Conservation (phyloP, 2,888 invertebrate genomes). For the Apamea epomidion region DNA sequence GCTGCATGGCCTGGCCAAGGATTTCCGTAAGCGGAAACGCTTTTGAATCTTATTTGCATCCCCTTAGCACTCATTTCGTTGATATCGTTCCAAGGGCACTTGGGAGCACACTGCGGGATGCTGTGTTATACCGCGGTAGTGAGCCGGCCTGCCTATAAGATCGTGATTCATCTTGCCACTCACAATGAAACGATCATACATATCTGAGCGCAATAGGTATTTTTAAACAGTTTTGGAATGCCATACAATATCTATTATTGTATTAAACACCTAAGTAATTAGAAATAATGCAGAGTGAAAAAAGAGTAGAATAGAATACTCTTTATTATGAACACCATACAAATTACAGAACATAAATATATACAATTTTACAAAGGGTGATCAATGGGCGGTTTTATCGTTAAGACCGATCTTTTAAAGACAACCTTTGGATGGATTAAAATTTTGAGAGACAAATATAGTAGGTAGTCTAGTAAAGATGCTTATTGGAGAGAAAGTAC, state of each 20-base stretch:
- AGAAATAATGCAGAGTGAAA: no score
- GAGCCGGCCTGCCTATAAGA: neutral
- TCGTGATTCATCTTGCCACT: neutral
- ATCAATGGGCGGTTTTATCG: no score
- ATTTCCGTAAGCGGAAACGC: neutral
- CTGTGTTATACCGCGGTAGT: neutral
- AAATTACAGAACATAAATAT: no score
- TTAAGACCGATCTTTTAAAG: no score
- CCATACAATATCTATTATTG: neutral
- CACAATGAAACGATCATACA: neutral
- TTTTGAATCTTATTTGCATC: neutral
- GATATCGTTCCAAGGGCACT: neutral
- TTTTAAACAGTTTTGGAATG: slow-evolving; percentile 1
- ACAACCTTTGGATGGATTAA: no score
- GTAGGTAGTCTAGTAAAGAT: no score
- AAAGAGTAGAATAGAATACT: no score
- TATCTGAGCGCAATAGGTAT: neutral
- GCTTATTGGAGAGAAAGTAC: no score
- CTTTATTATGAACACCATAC: no score
- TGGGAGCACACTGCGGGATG: neutral
- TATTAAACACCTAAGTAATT: neutral
- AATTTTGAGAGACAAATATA: no score
- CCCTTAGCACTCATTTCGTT: neutral
- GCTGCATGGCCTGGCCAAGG: neutral
- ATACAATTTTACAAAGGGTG: no score